Evolutionary conservation across 2,113 vertebrate genomes (phyloP).

Genomic region (Amazona vittata): DNA sequence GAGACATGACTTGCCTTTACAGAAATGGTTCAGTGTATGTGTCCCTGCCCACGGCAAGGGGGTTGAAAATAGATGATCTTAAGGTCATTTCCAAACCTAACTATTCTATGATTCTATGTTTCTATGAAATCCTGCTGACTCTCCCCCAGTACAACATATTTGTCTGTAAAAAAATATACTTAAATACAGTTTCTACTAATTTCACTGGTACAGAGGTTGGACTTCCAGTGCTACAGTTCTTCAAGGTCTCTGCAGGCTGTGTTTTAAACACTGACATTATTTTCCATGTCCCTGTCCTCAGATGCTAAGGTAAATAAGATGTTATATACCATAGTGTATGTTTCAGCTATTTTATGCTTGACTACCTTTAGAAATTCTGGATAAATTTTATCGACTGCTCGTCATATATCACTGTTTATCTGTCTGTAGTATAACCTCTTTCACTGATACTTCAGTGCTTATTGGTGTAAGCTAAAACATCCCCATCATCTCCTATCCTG

Average conservation of each 20-base stretch:
- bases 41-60: not conserved
- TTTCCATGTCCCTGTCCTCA: not conserved
- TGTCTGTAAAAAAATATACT: not conserved
- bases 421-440: not conserved
- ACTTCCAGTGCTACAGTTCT: not conserved
- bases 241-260: not conserved
- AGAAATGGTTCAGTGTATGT: not conserved
- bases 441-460: not conserved
- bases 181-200: not conserved
- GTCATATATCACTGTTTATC: not conserved
- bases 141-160: rapidly evolving
- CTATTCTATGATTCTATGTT: not conserved
- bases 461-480: not conserved
- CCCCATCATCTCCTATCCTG: not conserved
- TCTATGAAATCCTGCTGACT: not conserved
- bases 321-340: not conserved
- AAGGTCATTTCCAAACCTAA: not conserved
- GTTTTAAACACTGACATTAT: not conserved
- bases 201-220: not conserved
- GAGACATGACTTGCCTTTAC: not conserved
- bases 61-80: not conserved
- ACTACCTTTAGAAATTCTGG: not conserved
- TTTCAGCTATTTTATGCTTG: not conserved
- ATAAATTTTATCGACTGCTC: not conserved
- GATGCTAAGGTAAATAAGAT: not conserved